phyloP scores from a whole-genome alignment of 2,888 invertebrate species.

The Sisyra nigra region DNA sequence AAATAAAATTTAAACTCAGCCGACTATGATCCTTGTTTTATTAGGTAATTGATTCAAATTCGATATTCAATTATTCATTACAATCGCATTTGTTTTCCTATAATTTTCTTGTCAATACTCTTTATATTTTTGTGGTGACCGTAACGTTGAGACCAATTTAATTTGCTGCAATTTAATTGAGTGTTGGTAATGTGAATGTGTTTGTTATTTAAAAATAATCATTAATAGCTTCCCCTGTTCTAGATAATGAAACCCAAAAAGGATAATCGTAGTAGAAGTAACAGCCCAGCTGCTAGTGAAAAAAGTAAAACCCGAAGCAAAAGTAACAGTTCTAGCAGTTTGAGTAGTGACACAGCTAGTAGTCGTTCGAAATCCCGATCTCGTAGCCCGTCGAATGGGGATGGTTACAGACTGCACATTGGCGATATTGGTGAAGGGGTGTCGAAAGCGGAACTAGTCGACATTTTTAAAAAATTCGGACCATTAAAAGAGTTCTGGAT shows the following conservation, averaged over 20 bases:
- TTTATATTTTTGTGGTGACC: too few species aligned
- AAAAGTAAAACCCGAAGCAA: slow-evolving; percentile 18
- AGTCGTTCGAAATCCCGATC: slow-evolving; percentile 20
- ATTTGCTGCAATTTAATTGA: too few species aligned
- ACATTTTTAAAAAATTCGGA: slow-evolving; percentile 35
- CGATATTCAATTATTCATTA: too few species aligned
- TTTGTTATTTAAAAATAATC: too few species aligned
- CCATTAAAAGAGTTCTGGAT: slow-evolving; percentile 37
- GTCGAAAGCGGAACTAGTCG: slow-evolving; percentile 33
- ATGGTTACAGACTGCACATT: slow-evolving; percentile 31
- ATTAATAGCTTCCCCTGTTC: too few species aligned
- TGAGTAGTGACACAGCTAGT: slow-evolving; percentile 10
- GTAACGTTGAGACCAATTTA: too few species aligned
- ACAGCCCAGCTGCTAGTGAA: slow-evolving; percentile 12
- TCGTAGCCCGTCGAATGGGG: slow-evolving; percentile 23
- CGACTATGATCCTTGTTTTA: too few species aligned
- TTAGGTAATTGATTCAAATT: too few species aligned
- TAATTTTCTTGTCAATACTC: too few species aligned
- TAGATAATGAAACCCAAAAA: slow-evolving; percentile 3
- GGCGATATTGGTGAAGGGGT: slow-evolving; percentile 35
- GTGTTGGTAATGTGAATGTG: too few species aligned
- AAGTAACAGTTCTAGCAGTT: slow-evolving; percentile 22
- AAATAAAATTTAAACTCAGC: too few species aligned
- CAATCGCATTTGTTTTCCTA: too few species aligned
- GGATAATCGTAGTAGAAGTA: slow-evolving; percentile 17